These are phyloP conservation scores for Amphiduros pacificus DNA, from an alignment of 2,888 invertebrate genomes.

Conservation along the genomic window DNA sequence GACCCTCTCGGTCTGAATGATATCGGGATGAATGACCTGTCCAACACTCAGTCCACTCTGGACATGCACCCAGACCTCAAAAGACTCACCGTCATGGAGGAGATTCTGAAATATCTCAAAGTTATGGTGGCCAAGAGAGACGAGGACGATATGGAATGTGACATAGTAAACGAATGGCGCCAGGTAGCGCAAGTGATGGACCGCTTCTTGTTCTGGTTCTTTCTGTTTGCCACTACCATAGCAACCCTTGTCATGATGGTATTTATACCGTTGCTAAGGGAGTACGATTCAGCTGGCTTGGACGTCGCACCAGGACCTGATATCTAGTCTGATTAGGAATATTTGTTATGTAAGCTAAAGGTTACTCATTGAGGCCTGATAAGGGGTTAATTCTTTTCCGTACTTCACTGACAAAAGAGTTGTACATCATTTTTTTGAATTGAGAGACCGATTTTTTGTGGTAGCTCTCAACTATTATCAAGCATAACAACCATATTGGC, in stretches of 20 bases:
- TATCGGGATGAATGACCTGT: background rate
- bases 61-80: slow-evolving; percentile 13
- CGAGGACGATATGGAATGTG: slow-evolving; percentile 42
- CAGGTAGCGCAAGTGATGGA: slow-evolving; percentile 53
- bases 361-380: too few species aligned
- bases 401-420: too few species aligned
- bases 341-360: too few species aligned
- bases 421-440: too few species aligned
- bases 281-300: too few species aligned
- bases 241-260: slow-evolving; percentile 46
- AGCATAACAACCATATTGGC: too few species aligned
- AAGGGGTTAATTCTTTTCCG: too few species aligned
- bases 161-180: slow-evolving; percentile 53
- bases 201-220: slow-evolving; percentile 50
- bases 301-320: too few species aligned
- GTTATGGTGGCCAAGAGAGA: slow-evolving; percentile 47
- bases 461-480: too few species aligned
- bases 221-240: slow-evolving; percentile 42
- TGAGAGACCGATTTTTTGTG: too few species aligned
- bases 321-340: too few species aligned
- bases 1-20: background rate
- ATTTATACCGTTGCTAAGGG: slow-evolving; percentile 37
- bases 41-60: background rate
- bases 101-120: slow-evolving; percentile 46
- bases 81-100: slow-evolving; percentile 37